Percentiles rank a stretch among this genome's conserved stretches.
Conservation (phyloP, 2,888 invertebrate genomes). For the Oscheius sp. region DNA sequence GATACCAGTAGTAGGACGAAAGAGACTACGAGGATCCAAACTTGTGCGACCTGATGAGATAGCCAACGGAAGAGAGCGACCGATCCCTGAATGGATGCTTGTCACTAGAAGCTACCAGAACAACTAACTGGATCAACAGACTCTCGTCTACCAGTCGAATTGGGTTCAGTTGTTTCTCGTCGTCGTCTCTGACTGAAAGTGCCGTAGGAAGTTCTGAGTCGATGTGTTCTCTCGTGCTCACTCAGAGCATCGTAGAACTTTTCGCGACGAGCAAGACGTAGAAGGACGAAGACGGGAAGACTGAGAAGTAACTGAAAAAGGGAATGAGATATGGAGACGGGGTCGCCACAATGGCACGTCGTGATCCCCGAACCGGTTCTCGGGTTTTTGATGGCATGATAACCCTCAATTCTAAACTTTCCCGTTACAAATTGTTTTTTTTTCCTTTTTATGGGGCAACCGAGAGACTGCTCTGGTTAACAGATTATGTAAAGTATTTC, state of each 20-base stretch:
- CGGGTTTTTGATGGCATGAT: slow-evolving; percentile 19
- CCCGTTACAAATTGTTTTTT: no score
- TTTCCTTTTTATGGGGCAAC: no score
- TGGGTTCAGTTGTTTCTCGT: neutral
- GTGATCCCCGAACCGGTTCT: slow-evolving; percentile 34
- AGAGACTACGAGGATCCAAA: slow-evolving; percentile 96
- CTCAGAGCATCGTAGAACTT: slow-evolving; percentile 65
- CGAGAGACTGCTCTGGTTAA: no score
- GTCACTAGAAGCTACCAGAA: neutral
- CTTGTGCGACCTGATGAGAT: slow-evolving; percentile 82
- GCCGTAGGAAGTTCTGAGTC: slow-evolving; percentile 60
- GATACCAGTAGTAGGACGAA: slow-evolving; percentile 83
- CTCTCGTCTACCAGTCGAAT: slow-evolving; percentile 24
- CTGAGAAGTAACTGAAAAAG: slow-evolving; percentile 66
- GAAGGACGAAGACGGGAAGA: slow-evolving; percentile 72
- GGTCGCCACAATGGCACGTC: slow-evolving; percentile 4
- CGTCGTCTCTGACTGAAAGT: slow-evolving; percentile 51
- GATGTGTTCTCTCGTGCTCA: slow-evolving; percentile 62
- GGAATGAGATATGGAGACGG: slow-evolving; percentile 1
- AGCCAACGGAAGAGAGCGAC: slow-evolving; percentile 59
- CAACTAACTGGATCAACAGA: slow-evolving; percentile 9
- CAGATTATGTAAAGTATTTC: no score
- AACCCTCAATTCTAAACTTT: slow-evolving; percentile 25
- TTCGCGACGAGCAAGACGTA: slow-evolving; percentile 68
- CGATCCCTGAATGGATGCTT: neutral